Evolutionary conservation across 2,797 vertebrate species (phyloP).

Genomic region (Alfaro cultratus): DNA sequence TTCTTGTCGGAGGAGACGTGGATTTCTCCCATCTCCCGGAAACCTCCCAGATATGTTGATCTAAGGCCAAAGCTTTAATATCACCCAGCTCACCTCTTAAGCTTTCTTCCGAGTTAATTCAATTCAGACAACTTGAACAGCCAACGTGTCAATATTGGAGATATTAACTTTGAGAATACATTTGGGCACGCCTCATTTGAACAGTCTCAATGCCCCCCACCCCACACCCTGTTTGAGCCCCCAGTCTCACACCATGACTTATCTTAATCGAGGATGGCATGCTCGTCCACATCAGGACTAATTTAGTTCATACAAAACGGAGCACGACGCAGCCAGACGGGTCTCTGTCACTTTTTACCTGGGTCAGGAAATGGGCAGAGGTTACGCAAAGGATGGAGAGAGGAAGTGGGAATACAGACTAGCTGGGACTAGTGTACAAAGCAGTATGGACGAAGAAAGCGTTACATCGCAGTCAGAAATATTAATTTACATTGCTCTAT

Average conservation of each 20-base stretch:
- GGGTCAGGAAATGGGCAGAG: conserved; percentile 4
- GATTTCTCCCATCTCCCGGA: conserved; percentile 48
- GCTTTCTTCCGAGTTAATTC: conserved; percentile 53
- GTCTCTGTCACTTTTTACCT: conserved; percentile 23
- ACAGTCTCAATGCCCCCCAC: conserved; percentile 37
- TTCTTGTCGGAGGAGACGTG: conserved; percentile 38
- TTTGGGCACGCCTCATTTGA: conserved; percentile 56
- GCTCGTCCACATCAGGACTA: conserved; percentile 54
- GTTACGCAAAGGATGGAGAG: conserved; percentile 41
- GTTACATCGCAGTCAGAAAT: not conserved
- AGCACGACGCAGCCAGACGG: conserved; percentile 36
- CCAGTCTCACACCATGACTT: conserved; percentile 7
- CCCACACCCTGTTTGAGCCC: not conserved
- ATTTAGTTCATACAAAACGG: conserved; percentile 69
- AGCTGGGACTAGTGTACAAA: too few relatives aligned
- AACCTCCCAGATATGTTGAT: conserved; percentile 65
- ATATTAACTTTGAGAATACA: conserved; percentile 64
- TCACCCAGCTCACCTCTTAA: conserved; percentile 42
- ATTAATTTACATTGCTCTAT: not conserved
- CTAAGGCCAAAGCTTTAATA: conserved; percentile 63
- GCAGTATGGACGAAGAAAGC: not conserved
- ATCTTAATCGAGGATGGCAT: conserved; percentile 39
- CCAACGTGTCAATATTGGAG: conserved; percentile 67
- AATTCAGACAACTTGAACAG: conserved; percentile 67
- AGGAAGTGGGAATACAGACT: conserved; percentile 31